A percentile compares a stretch with the other conserved stretches of the same genome.
Conservation (phyloP, 2,797 vertebrate species). For the Chloroceryle inda region DNA sequence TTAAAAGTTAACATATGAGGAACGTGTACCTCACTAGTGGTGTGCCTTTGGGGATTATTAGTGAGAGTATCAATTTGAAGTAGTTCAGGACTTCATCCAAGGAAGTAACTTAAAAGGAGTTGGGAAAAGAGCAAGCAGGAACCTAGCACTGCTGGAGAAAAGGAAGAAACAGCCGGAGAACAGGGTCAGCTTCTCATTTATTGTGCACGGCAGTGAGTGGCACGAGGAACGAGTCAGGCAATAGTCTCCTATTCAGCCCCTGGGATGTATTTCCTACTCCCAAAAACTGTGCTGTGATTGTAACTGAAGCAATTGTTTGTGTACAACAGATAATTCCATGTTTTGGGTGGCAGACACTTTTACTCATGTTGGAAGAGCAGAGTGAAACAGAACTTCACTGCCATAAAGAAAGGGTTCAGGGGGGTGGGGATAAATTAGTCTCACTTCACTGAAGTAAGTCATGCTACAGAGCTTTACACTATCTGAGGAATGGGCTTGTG, state of each 20-base stretch:
- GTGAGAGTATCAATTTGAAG: conserved; percentile 32
- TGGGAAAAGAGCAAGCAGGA: conserved; percentile 7
- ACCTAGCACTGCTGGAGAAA: conserved; percentile 11
- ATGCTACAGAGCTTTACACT: not conserved
- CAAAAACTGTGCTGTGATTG: not conserved
- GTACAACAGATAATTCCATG: not conserved
- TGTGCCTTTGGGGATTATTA: not conserved
- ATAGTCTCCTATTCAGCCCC: not conserved
- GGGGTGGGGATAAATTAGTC: not conserved
- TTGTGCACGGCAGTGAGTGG: not conserved
- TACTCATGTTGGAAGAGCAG: not conserved
- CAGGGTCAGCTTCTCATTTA: not conserved
- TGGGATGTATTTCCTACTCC: not conserved
- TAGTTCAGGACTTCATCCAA: conserved; percentile 11
- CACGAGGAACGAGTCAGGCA: not conserved
- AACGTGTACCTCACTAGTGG: not conserved
- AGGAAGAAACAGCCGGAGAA: conserved; percentile 41
- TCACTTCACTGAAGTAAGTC: conserved; percentile 28
- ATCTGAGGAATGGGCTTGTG: conserved; percentile 9
- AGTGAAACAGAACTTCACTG: not conserved
- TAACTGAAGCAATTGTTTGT: not conserved
- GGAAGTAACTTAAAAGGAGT: conserved; percentile 22
- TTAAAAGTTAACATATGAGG: not conserved
- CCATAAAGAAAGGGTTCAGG: not conserved
- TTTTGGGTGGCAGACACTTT: not conserved